Conservation (phyloP, 2,888 invertebrate genomes). For the Rugalucina vietnamica region DNA sequence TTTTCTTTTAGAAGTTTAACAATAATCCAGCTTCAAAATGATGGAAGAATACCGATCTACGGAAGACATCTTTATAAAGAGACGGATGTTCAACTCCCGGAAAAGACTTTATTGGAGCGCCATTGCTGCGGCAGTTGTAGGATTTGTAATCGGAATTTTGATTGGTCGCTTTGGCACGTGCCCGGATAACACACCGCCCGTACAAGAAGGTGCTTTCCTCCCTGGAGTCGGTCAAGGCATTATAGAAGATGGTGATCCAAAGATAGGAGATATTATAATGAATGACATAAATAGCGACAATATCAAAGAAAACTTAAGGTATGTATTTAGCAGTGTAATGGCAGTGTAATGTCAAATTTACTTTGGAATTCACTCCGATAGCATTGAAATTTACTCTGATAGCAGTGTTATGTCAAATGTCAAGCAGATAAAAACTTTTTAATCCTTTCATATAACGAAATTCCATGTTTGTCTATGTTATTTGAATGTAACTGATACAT, state of each 20-base stretch:
- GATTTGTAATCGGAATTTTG: conserved; percentile 53
- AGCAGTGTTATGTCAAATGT: too few relatives aligned
- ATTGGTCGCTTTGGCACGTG: conserved; percentile 64
- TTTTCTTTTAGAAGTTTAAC: too few relatives aligned
- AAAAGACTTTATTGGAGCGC: background rate
- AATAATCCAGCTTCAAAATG: too few relatives aligned
- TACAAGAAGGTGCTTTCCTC: conserved; percentile 29
- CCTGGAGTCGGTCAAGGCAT: conserved; percentile 29
- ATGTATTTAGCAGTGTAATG: too few relatives aligned
- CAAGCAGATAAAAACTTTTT: too few relatives aligned
- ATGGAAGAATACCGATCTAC: background rate
- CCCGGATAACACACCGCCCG: conserved; percentile 26
- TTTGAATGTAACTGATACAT: too few relatives aligned
- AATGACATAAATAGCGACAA: conserved; percentile 62
- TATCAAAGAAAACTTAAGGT: conserved; percentile 68
- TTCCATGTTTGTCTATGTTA: too few relatives aligned
- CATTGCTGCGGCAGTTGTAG: background rate
- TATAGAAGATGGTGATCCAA: conserved; percentile 66
- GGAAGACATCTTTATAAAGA: background rate
- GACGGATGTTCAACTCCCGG: background rate
- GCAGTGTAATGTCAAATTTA: background rate
- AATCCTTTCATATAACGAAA: too few relatives aligned
- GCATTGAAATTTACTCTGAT: too few relatives aligned
- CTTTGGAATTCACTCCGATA: too few relatives aligned
- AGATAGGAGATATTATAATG: conserved; percentile 61